phyloP scores from a whole-genome alignment of 2,888 invertebrate genomes.

The Lasioglossum zephyrum region DNA sequence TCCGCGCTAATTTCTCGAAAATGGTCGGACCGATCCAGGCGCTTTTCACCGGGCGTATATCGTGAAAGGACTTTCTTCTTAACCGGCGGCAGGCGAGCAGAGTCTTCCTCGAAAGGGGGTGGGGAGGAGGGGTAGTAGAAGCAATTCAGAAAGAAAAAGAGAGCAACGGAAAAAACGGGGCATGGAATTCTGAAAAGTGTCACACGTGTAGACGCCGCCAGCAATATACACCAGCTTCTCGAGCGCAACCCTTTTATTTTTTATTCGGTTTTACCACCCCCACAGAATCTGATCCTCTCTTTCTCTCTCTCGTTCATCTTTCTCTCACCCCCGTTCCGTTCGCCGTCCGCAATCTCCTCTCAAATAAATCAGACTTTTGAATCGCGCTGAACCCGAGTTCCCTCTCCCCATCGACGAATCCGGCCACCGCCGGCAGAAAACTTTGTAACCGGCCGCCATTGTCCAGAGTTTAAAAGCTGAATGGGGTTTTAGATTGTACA shows the following conservation, averaged over 20 bases:
- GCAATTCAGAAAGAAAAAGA: slow-evolving; percentile 13
- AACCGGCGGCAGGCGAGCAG: slow-evolving; percentile 7
- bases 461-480: slow-evolving; percentile 84
- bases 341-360: slow-evolving; percentile 81
- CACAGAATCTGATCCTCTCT: slow-evolving; percentile 63
- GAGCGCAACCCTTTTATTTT: slow-evolving; percentile 45
- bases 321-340: slow-evolving; percentile 48
- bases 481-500: slow-evolving; percentile 83
- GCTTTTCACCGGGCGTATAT: slow-evolving; percentile 10
- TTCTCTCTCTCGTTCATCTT: slow-evolving; percentile 1
- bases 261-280: slow-evolving; percentile 42
- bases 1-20: slow-evolving; percentile 44
- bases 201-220: slow-evolving; percentile 74
- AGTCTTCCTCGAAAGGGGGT: slow-evolving; percentile 1
- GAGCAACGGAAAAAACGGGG: slow-evolving; percentile 16
- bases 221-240: slow-evolving; percentile 66
- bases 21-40: slow-evolving; percentile 25
- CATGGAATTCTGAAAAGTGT: slow-evolving; percentile 58
- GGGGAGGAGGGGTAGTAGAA: background rate
- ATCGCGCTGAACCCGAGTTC: slow-evolving; percentile 70
- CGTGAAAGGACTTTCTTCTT: slow-evolving; percentile 36
- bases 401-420: slow-evolving; percentile 52
- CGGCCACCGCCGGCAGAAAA: slow-evolving; percentile 73
- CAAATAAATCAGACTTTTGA: slow-evolving; percentile 84
- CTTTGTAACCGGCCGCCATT: slow-evolving; percentile 82